A percentile compares a stretch with the other conserved stretches of the same genome.
These are phyloP conservation scores for Isichthys henryi DNA, from an alignment of 2,113 vertebrate genomes.

Conservation along the genomic window DNA sequence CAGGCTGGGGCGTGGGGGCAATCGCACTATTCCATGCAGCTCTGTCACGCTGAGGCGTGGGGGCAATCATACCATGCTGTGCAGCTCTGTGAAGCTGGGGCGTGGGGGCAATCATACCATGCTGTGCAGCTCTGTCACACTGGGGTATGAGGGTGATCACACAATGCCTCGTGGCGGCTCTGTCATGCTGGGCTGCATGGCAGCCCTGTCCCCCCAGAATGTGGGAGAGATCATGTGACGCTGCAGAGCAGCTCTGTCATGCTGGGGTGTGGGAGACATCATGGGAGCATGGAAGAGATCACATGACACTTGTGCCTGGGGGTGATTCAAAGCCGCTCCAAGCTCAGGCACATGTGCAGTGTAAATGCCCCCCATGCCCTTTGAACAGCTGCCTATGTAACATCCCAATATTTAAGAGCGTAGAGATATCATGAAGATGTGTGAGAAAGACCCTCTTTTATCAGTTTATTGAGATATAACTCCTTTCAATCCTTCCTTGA, in stretches of 20 bases:
- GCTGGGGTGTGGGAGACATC: no score
- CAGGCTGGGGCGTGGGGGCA: neutral
- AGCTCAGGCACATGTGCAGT: neutral
- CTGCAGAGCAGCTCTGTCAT: neutral
- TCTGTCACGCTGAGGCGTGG: no score
- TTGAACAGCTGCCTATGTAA: constrained; percentile 8
- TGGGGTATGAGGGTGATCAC: no score
- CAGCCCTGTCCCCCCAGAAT: fast-evolving
- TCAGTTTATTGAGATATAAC: neutral
- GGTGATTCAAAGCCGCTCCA: neutral
- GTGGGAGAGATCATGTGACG: neutral
- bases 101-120: neutral
- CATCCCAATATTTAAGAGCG: neutral
- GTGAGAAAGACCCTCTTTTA: neutral
- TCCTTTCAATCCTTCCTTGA: neutral
- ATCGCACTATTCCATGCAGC: neutral
- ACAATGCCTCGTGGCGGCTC: no score
- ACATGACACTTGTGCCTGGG: neutral
- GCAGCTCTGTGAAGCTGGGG: no score
- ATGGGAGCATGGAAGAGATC: neutral
- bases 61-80: no score
- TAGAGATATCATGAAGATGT: neutral
- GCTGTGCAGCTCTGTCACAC: no score
- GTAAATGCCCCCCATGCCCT: neutral
- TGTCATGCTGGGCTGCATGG: no score